A percentile compares a stretch with the other conserved stretches of the same genome.
Evolutionary conservation across 2,888 invertebrate species (phyloP).

Genomic region (Orgyia antiqua): DNA sequence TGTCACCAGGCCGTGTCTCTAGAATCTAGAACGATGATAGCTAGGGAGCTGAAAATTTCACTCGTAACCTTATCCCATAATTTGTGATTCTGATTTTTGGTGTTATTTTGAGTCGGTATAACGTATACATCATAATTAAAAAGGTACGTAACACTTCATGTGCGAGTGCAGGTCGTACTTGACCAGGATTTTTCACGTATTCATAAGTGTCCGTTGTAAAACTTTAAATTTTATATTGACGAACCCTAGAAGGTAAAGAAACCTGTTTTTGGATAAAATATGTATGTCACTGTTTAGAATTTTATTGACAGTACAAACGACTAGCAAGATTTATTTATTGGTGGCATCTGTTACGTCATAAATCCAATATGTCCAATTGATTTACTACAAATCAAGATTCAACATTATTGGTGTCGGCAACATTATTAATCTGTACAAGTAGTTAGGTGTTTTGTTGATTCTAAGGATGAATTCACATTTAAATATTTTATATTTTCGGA

Average conservation of each 20-base stretch:
- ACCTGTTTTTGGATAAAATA: slow-evolving; percentile 15
- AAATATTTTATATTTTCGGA: too few species aligned
- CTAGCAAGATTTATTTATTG: slow-evolving; percentile 24
- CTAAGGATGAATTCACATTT: too few species aligned
- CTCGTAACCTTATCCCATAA: too few species aligned
- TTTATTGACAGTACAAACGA: slow-evolving; percentile 23
- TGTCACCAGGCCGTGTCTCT: too few species aligned
- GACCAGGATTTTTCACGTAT: slow-evolving; percentile 3
- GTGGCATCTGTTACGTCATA: slow-evolving; percentile 25
- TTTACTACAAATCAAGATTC: slow-evolving; percentile 26
- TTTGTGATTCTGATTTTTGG: too few species aligned
- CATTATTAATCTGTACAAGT: slow-evolving; percentile 20
- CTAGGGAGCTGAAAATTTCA: too few species aligned
- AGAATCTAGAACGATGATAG: too few species aligned
- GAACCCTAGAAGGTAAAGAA: slow-evolving; percentile 3
- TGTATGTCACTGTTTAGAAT: slow-evolving; percentile 24
- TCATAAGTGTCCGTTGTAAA: slow-evolving; percentile 7
- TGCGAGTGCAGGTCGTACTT: too few species aligned
- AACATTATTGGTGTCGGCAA: slow-evolving; percentile 14
- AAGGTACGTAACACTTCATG: too few species aligned
- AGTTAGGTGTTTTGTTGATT: too few species aligned
- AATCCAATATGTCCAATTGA: slow-evolving; percentile 23
- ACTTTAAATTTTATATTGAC: slow-evolving; percentile 8
- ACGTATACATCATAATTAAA: too few species aligned
- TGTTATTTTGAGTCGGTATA: too few species aligned